Evolutionary conservation across 1,140 invertebrate species (phyloP), one percentile per base, ranked within the genome.

Genomic region (Aphis gossypii): DNA sequence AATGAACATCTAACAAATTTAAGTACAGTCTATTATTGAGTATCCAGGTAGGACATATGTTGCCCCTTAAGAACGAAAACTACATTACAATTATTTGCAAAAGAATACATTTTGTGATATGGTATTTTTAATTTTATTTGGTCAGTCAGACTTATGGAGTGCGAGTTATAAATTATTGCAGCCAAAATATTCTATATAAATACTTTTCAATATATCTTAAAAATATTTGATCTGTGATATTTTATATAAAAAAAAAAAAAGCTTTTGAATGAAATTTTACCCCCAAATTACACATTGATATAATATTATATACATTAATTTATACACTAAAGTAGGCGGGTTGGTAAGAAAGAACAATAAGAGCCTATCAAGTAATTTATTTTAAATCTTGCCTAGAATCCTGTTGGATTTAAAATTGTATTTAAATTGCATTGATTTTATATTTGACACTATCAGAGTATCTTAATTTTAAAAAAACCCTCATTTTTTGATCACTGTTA

Each of bases 401-500:
- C 92, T 56, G 44, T 83, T 84, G 48, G 25, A 93, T 51, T 51
- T 51, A 48, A 25, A 93, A 51, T 92, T 92, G 1, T 83, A 84
- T 84, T 82, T 86, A 84, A 93, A 84, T 92, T 92, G 68, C 21
- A 83, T 56, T 44, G 76, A 82, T 51, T 92, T 83, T 48, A 82
- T 83, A 82, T 56, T 93, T 93, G 92, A 93, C 92, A 83, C 46
- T 84, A 60, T 60, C 76, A 35, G 23, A 84, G 76, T 9, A 54
- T 83, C 90, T 48, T 93, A 93, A 93, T 54, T 84, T 93, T 44
- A 86, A 76, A 91, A 91, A 84, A 92, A 93, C 92, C 92, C 92
- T 93, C 92, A 93, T 93, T 86, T 86, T 93, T 93, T 93, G 68
- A 93, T 93, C 92, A 93, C 92, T 93, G 92, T 86, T 93, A 92